phyloP scores from a whole-genome alignment of 2,888 invertebrate species.

The Polymixis flavicincta region DNA sequence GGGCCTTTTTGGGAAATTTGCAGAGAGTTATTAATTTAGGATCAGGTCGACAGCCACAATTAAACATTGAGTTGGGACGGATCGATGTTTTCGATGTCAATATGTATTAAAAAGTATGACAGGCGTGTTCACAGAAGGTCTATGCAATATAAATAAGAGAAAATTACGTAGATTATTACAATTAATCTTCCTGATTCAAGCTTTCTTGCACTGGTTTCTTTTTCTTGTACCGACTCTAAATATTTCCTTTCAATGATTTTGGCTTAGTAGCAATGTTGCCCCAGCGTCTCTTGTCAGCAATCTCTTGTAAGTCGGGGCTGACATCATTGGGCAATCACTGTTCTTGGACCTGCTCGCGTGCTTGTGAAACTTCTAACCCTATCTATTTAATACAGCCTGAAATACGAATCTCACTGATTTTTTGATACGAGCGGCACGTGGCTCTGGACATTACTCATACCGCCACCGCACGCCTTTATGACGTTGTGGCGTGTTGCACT shows the following conservation, averaged over 20 bases:
- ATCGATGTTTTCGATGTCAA: slow-evolving; percentile 21
- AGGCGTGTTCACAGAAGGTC: slow-evolving; percentile 9
- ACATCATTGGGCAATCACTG: too few relatives aligned
- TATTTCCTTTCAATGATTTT: not conserved
- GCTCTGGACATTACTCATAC: slow-evolving; percentile 44
- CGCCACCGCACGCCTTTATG: slow-evolving; percentile 6
- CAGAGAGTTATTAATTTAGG: slow-evolving; percentile 48
- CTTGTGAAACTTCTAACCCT: slow-evolving; percentile 3
- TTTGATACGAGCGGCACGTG: slow-evolving; percentile 37
- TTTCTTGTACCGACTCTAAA: not conserved
- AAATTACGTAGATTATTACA: not conserved
- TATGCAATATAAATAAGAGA: not conserved
- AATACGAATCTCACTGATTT: slow-evolving; percentile 11
- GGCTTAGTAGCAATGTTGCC: not conserved
- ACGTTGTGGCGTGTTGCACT: slow-evolving; percentile 27
- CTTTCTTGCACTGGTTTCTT: not conserved
- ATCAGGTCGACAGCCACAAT: slow-evolving; percentile 37
- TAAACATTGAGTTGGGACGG: slow-evolving; percentile 53
- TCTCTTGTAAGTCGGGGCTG: not conserved
- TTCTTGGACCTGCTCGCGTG: too few relatives aligned
- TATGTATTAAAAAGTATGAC: not conserved
- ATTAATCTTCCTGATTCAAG: not conserved
- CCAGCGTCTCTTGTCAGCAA: not conserved
- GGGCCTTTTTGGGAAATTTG: slow-evolving; percentile 37
- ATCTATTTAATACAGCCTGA: not conserved